phyloP scores from a whole-genome alignment of 2,888 invertebrate species.

The Pyrgus malvae region DNA sequence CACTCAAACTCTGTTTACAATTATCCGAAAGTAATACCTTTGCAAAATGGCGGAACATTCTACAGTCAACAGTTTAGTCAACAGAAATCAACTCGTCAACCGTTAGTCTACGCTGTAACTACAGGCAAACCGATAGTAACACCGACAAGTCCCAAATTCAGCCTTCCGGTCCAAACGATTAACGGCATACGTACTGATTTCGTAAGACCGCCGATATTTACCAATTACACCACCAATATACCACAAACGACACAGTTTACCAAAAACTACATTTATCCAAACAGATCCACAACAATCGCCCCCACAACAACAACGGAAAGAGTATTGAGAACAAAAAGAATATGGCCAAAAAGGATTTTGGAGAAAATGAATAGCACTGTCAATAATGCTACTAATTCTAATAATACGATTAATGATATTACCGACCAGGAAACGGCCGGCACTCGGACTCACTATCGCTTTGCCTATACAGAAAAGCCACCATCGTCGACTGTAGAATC shows the following conservation, averaged over 20 bases:
- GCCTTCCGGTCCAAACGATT: conserved; percentile 65
- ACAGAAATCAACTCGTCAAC: conserved; percentile 45
- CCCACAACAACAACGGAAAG: conserved; percentile 59
- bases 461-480: conserved; percentile 44
- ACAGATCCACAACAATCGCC: conserved; percentile 44
- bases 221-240: conserved; percentile 42
- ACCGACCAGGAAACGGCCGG: conserved; percentile 52
- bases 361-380: conserved; percentile 40
- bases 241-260: too few species aligned
- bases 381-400: conserved; percentile 24
- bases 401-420: conserved; percentile 44
- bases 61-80: too few species aligned
- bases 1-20: conserved; percentile 60
- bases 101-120: conserved; percentile 53
- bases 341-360: conserved; percentile 68
- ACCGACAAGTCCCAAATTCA: conserved; percentile 58
- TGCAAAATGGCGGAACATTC: conserved; percentile 39
- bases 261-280: too few species aligned
- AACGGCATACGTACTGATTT: conserved; percentile 64
- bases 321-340: conserved; percentile 67
- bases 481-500: conserved; percentile 39
- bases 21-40: conserved; percentile 60
- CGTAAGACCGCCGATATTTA: conserved; percentile 57
- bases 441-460: conserved; percentile 47
- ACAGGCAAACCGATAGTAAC: conserved; percentile 47